Conservation (phyloP, 2,888 invertebrate genomes). For the Phragmatobia fuliginosa region DNA sequence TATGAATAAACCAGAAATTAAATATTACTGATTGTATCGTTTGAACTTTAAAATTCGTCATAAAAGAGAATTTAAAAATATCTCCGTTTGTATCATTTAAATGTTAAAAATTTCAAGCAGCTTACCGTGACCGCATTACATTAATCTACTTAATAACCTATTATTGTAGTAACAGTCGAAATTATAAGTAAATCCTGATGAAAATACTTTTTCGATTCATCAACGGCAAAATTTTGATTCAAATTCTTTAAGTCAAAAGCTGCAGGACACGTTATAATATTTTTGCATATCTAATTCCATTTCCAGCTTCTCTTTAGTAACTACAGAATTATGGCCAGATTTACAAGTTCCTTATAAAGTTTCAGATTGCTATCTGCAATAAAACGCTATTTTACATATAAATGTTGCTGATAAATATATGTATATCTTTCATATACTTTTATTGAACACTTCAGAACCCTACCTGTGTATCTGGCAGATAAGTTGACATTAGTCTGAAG, state of each 20-base stretch:
- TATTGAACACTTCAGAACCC: too few species aligned
- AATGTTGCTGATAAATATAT: too few species aligned
- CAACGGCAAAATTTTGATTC: background rate
- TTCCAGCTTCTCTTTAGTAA: background rate
- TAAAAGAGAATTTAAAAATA: background rate
- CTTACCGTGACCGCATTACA: conserved; percentile 1
- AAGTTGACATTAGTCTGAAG: too few species aligned
- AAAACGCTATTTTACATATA: too few species aligned
- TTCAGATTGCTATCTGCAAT: too few species aligned
- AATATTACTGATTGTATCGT: background rate
- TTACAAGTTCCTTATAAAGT: too few species aligned
- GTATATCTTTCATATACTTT: too few species aligned
- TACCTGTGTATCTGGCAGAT: too few species aligned
- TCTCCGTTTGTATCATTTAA: background rate
- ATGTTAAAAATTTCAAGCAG: background rate
- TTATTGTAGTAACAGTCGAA: background rate
- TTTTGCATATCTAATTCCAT: background rate
- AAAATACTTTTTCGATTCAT: background rate
- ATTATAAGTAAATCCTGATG: background rate
- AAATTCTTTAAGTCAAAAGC: background rate
- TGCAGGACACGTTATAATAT: background rate
- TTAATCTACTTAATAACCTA: background rate
- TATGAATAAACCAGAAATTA: too few species aligned
- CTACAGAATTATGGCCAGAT: too few species aligned
- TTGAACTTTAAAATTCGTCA: background rate